These are phyloP conservation scores for Nycticebus coucang DNA, from an alignment of 2,113 vertebrate genomes.

Conservation along the genomic window DNA sequence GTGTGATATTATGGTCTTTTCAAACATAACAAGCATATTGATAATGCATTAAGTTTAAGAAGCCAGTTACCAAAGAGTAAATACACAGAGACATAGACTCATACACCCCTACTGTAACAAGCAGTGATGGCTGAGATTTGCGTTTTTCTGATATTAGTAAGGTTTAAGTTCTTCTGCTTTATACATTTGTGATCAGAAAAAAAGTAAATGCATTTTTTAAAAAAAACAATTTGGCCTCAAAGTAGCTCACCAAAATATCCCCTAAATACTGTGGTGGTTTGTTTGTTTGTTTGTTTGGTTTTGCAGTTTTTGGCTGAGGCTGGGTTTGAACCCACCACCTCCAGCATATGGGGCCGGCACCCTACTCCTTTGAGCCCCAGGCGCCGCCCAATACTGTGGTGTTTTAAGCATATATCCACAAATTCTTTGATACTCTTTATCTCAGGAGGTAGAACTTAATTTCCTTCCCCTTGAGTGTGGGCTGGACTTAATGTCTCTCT, in stretches of 20 bases:
- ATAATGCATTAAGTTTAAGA: background rate
- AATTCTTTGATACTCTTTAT: background rate
- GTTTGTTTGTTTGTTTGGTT: too few relatives aligned
- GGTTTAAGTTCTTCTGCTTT: constrained; percentile 46
- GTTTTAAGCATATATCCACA: background rate
- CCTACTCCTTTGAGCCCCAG: too few relatives aligned
- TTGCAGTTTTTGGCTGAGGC: too few relatives aligned
- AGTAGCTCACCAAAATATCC: background rate
- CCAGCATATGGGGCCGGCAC: too few relatives aligned
- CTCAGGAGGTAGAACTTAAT: background rate
- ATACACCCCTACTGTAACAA: background rate
- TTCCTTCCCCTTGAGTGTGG: background rate
- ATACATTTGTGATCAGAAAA: background rate
- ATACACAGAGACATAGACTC: background rate
- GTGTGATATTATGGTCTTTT: background rate
- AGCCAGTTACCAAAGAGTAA: background rate
- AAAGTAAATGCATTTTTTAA: background rate
- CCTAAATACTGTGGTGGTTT: background rate
- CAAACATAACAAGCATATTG: background rate
- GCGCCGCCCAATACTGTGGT: background rate
- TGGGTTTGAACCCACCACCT: too few relatives aligned
- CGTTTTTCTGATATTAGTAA: background rate
- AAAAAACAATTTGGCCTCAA: background rate
- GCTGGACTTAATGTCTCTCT: background rate
- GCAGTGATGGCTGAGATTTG: background rate